Base-by-base conservation (phyloP, 2,797 vertebrate genomes). In the Brotula barbata region DNA sequence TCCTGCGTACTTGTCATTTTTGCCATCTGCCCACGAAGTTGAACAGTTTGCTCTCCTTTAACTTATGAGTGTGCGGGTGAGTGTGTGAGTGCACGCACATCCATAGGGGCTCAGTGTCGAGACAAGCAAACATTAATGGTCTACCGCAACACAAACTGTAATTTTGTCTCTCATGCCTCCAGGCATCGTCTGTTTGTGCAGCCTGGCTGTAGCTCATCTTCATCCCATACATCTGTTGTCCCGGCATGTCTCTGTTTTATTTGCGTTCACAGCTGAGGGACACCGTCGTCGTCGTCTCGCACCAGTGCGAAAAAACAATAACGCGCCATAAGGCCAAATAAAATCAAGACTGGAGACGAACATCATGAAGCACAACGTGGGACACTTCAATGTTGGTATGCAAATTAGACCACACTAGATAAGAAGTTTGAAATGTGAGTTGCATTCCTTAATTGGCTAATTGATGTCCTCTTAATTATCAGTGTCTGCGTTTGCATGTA, bases 1-100 rank as follows among this genome's bases (percentile, higher is more conserved):
- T 59, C 46, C 31, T 37, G 20, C 39, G 51, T 68, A 33, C 87
- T 75, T 64, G 73, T 79, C 87, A 89, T 94, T 55, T 65, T 80
- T 62, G 44, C 70, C 64, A 22, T 82, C 37, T 80, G 50, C 21
- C 15, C 56, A 10, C 28, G 45, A 58, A 51, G 16, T 68, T 17
- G 42, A 20, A 2, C 42, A 55, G 61, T 78, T 79, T 66, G 60
- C 82, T 72, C 71, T 59, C 14, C 16, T 73, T 81, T 80, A 39
- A 39, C 13, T 5, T 39, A 75, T 73, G 52, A 57, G 55, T 6
- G 31, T 49, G 50, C 39, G 16, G 5, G 50, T 1, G 49, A 5
- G 33, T n/a, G 40, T 16, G 68, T 49, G 50, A 58, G 51, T 16
- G 5, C 12, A 8, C 44, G 31, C 43, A 44, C 39, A 19, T 14